phyloP scores from a whole-genome alignment of 2,113 vertebrate species.

The Petaurus breviceps region DNA sequence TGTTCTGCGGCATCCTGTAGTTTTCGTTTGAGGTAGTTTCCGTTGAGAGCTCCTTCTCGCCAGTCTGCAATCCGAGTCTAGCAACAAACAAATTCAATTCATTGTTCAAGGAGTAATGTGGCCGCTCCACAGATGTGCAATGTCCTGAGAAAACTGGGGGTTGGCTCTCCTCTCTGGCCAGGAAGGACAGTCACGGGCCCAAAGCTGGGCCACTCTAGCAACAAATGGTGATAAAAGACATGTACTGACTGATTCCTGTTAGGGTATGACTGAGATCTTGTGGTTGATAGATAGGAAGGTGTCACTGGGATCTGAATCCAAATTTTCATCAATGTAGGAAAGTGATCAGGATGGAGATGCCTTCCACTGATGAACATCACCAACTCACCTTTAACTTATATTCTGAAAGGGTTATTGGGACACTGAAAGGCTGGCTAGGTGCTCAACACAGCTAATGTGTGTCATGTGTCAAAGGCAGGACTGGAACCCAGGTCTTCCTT shows the following conservation, averaged over 20 bases:
- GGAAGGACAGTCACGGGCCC: too few relatives aligned
- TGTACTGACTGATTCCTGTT: background rate
- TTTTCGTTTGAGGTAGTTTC: slow-evolving; percentile 98
- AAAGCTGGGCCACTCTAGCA: background rate
- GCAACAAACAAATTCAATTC: background rate
- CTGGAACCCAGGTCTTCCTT: background rate
- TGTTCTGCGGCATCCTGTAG: slow-evolving; percentile 98
- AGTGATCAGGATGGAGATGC: background rate
- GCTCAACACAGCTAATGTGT: background rate
- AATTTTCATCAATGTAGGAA: background rate
- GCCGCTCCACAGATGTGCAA: rapidly evolving
- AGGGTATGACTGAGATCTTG: background rate
- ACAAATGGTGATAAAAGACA: background rate
- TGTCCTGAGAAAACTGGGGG: too few relatives aligned
- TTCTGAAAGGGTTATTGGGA: background rate
- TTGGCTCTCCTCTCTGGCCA: too few relatives aligned
- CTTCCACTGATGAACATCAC: background rate
- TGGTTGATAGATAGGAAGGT: background rate
- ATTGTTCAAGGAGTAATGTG: background rate
- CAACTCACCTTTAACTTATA: background rate
- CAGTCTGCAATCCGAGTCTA: slow-evolving; percentile 98
- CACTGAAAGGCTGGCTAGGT: background rate
- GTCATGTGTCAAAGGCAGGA: background rate
- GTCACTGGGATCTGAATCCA: background rate
- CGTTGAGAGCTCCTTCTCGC: slow-evolving; percentile 98